Evolutionary conservation across 2,888 invertebrate species (phyloP), one percentile per base, ranked within the genome.

Genomic region (Drosophila mettleri): DNA sequence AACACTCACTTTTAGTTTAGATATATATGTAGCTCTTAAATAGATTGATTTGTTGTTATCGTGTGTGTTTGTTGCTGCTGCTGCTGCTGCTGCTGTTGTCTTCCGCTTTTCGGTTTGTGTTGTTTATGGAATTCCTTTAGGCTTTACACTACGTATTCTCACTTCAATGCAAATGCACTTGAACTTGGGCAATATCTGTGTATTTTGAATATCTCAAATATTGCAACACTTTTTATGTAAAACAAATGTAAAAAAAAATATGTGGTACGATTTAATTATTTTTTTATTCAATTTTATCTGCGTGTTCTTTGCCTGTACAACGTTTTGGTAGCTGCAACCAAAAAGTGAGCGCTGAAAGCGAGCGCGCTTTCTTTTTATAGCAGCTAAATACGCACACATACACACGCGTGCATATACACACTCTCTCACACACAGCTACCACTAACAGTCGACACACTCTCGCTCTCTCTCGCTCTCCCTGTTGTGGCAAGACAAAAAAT

Each of bases 301-400:
- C 59, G 31, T 38, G 45, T 46, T 57, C 36, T 59, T 34, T 63
- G 27, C 55, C 60, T 84, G 78, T 85, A 61, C 72, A 77, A 90
- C 88, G 84, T 88, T 45, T 88, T 80, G 88, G 83, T 84, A 69
- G 87, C 85, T 90, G 89, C 78, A 87, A 91, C 88, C 83, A 91
- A 91, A 91, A 91, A 91, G 91, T 91, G 91, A 91, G 90, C 89
- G 77, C 67, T 67, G 73, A 79, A 80, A 71, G 76, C 80, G 78
- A 80, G 68, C 73, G 74, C 72, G 69, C 68, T 74, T 78, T 75
- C 88, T 81, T 88, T 86, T 84, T 86, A 86, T 86, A 86, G 84
- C 78, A 53, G 59, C 65, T 16, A 14, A 51, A 33, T 53, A 18
- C 18, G 20, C 46, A 45, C 52, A 43, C 68, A 67, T 12, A 38